These are phyloP conservation scores for Ephialtes manifestator DNA, from an alignment of 2,888 invertebrate species.

Conservation along the genomic window DNA sequence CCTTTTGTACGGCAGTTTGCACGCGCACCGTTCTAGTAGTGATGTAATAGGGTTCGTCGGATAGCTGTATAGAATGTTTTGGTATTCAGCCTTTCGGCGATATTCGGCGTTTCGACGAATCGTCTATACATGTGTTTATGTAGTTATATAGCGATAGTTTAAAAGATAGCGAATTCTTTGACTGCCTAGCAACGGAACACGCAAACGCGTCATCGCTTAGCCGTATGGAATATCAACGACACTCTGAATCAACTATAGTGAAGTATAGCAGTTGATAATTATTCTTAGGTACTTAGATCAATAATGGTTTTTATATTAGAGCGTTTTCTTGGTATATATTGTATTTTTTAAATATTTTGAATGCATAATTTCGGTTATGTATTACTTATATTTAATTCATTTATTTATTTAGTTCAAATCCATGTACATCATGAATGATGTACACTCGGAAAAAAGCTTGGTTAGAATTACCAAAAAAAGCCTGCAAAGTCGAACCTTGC, in stretches of 20 bases:
- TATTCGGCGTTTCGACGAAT: slow-evolving; percentile 22
- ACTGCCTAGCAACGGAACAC: slow-evolving; percentile 7
- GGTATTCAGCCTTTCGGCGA: not conserved
- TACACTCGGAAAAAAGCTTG: too few species aligned
- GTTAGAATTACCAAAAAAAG: too few species aligned
- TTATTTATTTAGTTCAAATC: too few species aligned
- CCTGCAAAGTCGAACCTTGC: too few species aligned
- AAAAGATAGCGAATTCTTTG: not conserved
- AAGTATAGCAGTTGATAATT: too few species aligned
- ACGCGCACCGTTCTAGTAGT: slow-evolving; percentile 40
- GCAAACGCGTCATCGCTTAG: not conserved
- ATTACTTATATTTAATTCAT: too few species aligned
- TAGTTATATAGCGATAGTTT: slow-evolving; percentile 3
- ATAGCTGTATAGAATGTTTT: slow-evolving; percentile 5
- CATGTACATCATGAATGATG: too few species aligned
- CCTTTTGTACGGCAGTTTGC: slow-evolving; percentile 11
- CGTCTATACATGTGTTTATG: not conserved
- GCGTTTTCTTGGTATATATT: too few species aligned
- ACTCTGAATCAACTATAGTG: not conserved
- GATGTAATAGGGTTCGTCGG: slow-evolving; percentile 28
- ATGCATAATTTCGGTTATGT: too few species aligned
- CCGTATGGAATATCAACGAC: not conserved
- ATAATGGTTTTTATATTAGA: too few species aligned
- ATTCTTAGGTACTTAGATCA: too few species aligned
- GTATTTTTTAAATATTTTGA: too few species aligned